phyloP scores from a whole-genome alignment of 2,888 invertebrate genomes.

The Brassicogethes aeneus region DNA sequence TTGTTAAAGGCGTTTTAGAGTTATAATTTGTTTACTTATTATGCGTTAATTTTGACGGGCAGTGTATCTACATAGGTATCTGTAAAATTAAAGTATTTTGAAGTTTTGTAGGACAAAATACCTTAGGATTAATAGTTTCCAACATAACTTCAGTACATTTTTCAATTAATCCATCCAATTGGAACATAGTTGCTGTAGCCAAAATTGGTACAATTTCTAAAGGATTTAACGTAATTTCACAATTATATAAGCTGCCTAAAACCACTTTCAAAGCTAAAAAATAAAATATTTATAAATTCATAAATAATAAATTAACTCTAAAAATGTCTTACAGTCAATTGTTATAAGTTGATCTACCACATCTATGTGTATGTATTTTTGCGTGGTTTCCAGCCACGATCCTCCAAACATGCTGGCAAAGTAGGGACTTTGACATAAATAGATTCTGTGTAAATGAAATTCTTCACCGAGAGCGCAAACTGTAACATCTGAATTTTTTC shows the following conservation, averaged over 20 bases:
- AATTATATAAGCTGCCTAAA: conserved; percentile 67
- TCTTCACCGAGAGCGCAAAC: conserved; percentile 61
- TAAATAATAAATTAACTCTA: neutral
- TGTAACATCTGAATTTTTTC: conserved; percentile 65
- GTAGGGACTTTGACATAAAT: conserved; percentile 71
- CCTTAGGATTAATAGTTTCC: conserved; percentile 61
- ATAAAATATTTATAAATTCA: neutral
- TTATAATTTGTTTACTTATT: too few relatives aligned
- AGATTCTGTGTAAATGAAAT: conserved; percentile 70
- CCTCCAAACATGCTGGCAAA: conserved; percentile 76
- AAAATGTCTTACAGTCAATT: conserved; percentile 46
- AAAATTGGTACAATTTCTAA: conserved; percentile 57
- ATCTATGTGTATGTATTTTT: conserved; percentile 56
- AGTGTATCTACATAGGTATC: too few relatives aligned
- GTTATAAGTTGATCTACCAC: conserved; percentile 65
- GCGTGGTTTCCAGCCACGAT: conserved; percentile 63
- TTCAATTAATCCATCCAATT: conserved; percentile 61
- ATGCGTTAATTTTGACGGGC: too few relatives aligned
- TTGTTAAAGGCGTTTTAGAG: too few relatives aligned
- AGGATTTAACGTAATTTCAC: conserved; percentile 62
- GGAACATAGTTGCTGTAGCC: conserved; percentile 66
- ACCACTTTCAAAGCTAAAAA: conserved; percentile 57
- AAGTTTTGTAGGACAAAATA: too few relatives aligned
- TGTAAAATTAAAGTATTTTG: too few relatives aligned
- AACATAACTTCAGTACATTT: conserved; percentile 66